Evolutionary conservation across 2,888 invertebrate species (phyloP), one percentile per base, ranked within the genome.

Genomic region (Lithophane semibrunnea): DNA sequence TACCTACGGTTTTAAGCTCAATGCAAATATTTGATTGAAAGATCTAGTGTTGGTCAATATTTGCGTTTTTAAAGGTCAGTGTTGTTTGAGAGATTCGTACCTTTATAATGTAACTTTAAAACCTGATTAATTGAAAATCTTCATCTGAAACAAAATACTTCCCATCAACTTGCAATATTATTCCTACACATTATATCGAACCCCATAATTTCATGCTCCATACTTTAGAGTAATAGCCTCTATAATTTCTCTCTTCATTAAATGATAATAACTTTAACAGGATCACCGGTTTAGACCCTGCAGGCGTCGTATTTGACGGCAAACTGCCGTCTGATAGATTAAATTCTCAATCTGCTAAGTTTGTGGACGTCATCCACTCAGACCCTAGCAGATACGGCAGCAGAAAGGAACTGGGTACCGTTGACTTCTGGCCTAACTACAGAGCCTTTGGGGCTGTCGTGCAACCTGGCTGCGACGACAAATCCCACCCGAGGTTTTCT

Each of bases 351-450:
- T 96, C 96, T 0, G 96, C 96, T 1, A 65, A 65, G 9, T 92
- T 91, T 37, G 96, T 96, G 3, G 88, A 91, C 4, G 92, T 94
- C 4, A 88, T 96, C 21, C 96, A 96, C 80, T 91, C 95, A 0
- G 96, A 96, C 84, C 95, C 95, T 0, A 92, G 88, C 86, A 94
- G 92, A 83, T 96, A 94, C 77, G 96, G 96, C 1, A 92, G 86
- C 68, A 92, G 79, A 44, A 88, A 72, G 21, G 79, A 92, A 5
- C 66, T 93, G 12, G 96, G 96, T 0, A 92, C 93, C 2, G 94
- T 95, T 2, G 96, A 96, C 84, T 96, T 95, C 82, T 96, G 96
- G 96, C 95, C 96, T 2, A 96, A 96, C 87, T 95, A 88, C 76
- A 92, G 84, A 73, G 84, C 58, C n/a, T 3, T 84, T 5, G 94